These are phyloP conservation scores for Sapayoa aenigma DNA, from an alignment of 2,113 vertebrate genomes.

Conservation along the genomic window DNA sequence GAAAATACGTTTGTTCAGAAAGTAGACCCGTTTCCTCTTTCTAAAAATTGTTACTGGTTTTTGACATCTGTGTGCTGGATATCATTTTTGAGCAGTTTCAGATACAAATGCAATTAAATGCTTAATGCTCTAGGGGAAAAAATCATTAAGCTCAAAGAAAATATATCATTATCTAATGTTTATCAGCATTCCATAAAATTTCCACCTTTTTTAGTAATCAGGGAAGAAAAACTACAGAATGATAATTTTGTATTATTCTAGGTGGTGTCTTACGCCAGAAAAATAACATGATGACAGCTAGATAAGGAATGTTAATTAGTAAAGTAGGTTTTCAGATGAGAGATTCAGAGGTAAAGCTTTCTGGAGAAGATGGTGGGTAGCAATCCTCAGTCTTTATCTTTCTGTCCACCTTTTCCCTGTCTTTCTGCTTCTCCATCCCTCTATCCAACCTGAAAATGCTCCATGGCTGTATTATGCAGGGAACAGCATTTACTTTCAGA, in stretches of 20 bases:
- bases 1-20: background rate
- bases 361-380: background rate
- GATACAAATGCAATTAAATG: background rate
- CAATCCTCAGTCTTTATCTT: background rate
- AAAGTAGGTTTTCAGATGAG: background rate
- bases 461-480: background rate
- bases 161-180: background rate
- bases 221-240: background rate
- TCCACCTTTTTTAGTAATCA: background rate
- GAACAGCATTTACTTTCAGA: background rate
- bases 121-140: background rate
- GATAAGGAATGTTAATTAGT: background rate
- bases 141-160: background rate
- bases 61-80: background rate
- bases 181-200: background rate
- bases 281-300: background rate
- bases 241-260: background rate
- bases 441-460: background rate
- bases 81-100: background rate
- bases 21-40: background rate
- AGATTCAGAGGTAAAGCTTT: background rate
- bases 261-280: background rate
- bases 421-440: background rate
- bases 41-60: background rate
- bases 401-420: background rate